phyloP scores from a whole-genome alignment of 2,113 vertebrate genomes.

The Loxodonta africana region DNA sequence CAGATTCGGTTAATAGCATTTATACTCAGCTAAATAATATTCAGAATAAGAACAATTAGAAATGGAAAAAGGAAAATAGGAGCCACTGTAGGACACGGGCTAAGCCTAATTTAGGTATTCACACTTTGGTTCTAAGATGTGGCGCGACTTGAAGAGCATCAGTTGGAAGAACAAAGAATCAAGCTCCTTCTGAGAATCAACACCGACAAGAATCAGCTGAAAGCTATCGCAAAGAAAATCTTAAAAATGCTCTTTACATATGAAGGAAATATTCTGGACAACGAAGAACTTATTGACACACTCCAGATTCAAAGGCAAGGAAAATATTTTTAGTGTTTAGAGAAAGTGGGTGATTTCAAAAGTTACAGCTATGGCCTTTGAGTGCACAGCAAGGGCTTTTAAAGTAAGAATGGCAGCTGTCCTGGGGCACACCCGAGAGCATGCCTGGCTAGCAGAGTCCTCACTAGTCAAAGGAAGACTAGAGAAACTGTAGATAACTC shows the following conservation, averaged over 20 bases:
- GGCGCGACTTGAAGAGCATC: conserved; percentile 91
- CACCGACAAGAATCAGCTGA: conserved; percentile 91
- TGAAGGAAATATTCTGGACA: conserved; percentile 92
- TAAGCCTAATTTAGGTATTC: background rate
- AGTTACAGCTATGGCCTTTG: background rate
- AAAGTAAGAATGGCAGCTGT: background rate
- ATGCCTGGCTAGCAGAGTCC: background rate
- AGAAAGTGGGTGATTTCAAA: background rate
- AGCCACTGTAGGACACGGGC: background rate
- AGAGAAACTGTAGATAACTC: background rate
- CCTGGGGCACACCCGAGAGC: background rate
- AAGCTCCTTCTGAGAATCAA: conserved; percentile 91
- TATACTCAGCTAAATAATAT: background rate
- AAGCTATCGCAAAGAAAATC: conserved; percentile 91
- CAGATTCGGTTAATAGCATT: background rate
- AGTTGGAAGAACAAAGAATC: conserved; percentile 91
- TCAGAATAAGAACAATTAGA: background rate
- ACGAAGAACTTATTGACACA: conserved; percentile 91
- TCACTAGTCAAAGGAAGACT: background rate
- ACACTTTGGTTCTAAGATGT: conserved; percentile 87
- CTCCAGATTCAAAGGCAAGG: conserved; percentile 92
- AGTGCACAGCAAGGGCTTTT: background rate
- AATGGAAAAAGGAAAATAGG: background rate
- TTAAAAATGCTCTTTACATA: conserved; percentile 92
- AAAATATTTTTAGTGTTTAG: background rate